phyloP scores from a whole-genome alignment of 2,888 invertebrate genomes.

The Spilarctia lutea region DNA sequence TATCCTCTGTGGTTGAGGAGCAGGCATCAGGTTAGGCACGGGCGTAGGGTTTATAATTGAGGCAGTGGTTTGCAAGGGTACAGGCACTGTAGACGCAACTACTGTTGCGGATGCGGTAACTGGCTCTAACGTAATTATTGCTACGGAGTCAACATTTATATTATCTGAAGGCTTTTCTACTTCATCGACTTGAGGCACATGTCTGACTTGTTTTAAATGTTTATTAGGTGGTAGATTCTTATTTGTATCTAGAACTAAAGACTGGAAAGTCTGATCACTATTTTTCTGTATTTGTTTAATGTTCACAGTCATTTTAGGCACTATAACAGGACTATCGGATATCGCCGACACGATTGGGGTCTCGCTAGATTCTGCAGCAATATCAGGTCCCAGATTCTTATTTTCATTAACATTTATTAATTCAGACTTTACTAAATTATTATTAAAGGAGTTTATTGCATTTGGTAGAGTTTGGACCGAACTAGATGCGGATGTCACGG shows the following conservation, averaged over 20 bases:
- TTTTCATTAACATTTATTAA: constrained; percentile 77
- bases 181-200: constrained; percentile 72
- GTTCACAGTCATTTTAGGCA: constrained; percentile 84
- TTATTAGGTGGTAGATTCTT: constrained; percentile 71
- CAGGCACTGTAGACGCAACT: constrained; percentile 38
- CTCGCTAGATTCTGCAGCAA: constrained; percentile 72
- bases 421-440: constrained; percentile 81
- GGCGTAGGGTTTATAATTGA: constrained; percentile 23
- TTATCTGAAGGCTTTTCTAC: constrained; percentile 61
- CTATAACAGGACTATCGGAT: constrained; percentile 89
- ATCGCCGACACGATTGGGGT: constrained; percentile 91
- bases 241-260: constrained; percentile 75
- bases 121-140: constrained; percentile 38
- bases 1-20: constrained; percentile 68
- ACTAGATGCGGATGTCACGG: constrained; percentile 63
- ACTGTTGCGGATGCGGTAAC: constrained; percentile 43
- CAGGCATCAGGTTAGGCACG: constrained; percentile 30
- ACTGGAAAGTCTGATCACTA: constrained; percentile 69
- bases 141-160: constrained; percentile 36
- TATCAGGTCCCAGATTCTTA: constrained; percentile 76
- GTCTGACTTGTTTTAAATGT: constrained; percentile 70
- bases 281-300: constrained; percentile 76
- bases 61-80: constrained; percentile 33
- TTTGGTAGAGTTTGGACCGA: constrained; percentile 74
- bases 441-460: constrained; percentile 78